Conservation (phyloP, 2,888 invertebrate species). For the Argynnis bischoffii region DNA sequence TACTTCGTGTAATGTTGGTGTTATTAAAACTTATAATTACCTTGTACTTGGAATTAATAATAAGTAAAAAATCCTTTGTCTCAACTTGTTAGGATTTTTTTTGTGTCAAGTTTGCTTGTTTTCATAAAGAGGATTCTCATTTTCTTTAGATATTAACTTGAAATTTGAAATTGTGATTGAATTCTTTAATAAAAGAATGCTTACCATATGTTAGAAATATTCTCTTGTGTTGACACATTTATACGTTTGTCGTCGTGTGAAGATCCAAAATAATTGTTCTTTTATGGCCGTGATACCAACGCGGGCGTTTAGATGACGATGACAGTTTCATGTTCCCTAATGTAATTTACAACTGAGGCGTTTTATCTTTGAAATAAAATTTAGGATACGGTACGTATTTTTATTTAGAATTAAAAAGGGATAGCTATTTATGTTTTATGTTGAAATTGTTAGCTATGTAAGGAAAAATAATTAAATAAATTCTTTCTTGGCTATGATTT, state of each 20-base stretch:
- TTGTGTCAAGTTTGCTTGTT: not conserved
- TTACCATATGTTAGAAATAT: constrained; percentile 65
- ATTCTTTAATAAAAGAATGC: constrained; percentile 47
- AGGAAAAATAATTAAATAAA: too few relatives aligned
- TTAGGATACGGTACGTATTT: constrained; percentile 18
- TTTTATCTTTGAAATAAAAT: constrained; percentile 43
- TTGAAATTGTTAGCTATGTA: too few relatives aligned
- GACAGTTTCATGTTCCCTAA: constrained; percentile 68
- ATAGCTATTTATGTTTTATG: constrained; percentile 25
- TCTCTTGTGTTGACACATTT: constrained; percentile 69
- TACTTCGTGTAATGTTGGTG: too few relatives aligned
- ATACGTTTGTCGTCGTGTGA: constrained; percentile 66
- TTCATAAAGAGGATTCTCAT: not conserved
- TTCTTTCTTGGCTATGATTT: too few relatives aligned
- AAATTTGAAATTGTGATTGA: constrained; percentile 33
- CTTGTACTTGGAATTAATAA: too few relatives aligned
- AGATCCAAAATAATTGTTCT: constrained; percentile 70
- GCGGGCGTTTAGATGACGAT: constrained; percentile 67
- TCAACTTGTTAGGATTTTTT: too few relatives aligned
- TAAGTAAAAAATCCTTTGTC: too few relatives aligned
- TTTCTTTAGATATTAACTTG: constrained; percentile 8
- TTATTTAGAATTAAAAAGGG: not conserved
- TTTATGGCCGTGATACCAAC: constrained; percentile 69
- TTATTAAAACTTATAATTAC: too few relatives aligned
- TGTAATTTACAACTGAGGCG: constrained; percentile 46